These are phyloP conservation scores for Epinotia ramella DNA, from an alignment of 2,888 invertebrate genomes.

Conservation along the genomic window DNA sequence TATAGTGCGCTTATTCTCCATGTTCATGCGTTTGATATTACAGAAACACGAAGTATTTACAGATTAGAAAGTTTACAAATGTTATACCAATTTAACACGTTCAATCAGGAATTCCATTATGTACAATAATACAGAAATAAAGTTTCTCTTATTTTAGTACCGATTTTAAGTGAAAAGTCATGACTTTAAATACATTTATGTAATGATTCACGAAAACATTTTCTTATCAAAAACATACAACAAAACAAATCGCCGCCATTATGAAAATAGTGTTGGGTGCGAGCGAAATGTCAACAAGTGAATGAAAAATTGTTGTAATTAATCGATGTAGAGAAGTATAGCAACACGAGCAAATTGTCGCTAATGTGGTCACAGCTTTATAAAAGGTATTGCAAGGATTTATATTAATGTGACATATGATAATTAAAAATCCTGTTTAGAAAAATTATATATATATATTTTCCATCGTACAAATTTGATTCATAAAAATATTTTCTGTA, in stretches of 20 bases:
- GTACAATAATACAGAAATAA: neutral
- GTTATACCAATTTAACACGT: slow-evolving; percentile 13
- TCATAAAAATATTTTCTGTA: too few relatives aligned
- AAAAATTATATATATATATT: too few relatives aligned
- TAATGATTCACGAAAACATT: slow-evolving; percentile 17
- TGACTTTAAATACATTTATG: slow-evolving; percentile 2
- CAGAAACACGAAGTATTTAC: slow-evolving; percentile 12
- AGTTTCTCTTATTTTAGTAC: neutral
- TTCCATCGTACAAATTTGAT: too few relatives aligned
- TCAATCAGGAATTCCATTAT: neutral
- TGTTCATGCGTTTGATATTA: slow-evolving; percentile 48
- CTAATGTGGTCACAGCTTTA: slow-evolving; percentile 9
- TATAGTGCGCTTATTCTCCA: slow-evolving; percentile 58
- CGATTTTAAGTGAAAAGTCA: neutral
- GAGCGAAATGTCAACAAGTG: neutral
- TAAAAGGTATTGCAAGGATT: neutral
- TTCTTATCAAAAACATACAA: slow-evolving; percentile 43
- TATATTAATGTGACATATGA: too few relatives aligned
- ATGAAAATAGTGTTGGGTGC: slow-evolving; percentile 31
- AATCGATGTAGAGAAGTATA: slow-evolving; percentile 8
- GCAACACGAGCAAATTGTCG: neutral
- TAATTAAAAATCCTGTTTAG: too few relatives aligned
- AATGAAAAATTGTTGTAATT: slow-evolving; percentile 2
- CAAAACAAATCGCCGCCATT: slow-evolving; percentile 46
- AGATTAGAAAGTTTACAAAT: slow-evolving; percentile 32